Evolutionary conservation across 2,888 invertebrate genomes (phyloP), one percentile per base, ranked within the genome.

Genomic region (Drosophila flavopinicola): DNA sequence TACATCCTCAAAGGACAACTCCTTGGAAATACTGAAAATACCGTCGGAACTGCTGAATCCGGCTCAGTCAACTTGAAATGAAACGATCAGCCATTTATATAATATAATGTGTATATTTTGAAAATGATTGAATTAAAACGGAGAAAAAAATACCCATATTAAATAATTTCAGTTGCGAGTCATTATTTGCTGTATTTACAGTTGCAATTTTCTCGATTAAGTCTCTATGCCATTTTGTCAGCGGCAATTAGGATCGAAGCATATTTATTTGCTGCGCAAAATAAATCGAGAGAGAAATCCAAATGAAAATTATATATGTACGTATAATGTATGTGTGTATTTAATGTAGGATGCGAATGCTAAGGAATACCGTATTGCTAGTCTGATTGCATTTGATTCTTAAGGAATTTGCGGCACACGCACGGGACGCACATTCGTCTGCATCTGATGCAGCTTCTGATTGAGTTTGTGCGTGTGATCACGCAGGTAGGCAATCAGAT

Each of bases 1-100:
- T 53, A 94, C 94, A 2, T 94, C 94, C 30, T 94, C 94, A 76
- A 94, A 94, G 89, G 94, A 95, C 87, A 93, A 93, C 85, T 93
- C 93, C 78, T 90, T 94, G 89, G 93, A 93, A 84, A 93, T 93
- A 78, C 93, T 94, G 92, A 93, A 93, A 86, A 93, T 94, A 91
- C 94, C 94, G 51, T 29, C 64, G 2, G 47, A 65, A 15, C 15
- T 83, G 37, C 39, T 83, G 3, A 66, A 38, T 23, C 24, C 10
- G 6, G 39, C 47, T 13, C 30, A 30, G 7, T 13, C 35, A 6
- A 37, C 24, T 38, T 42, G 13, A 54, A 35, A 39, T 15, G 20
- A 37, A 53, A 17, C 6, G 3, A 29, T 33, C 30, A 11, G 9
- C 11, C 15, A 13, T 27, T 52, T 27, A 10, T n/a, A n/a, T n/a